Base-by-base conservation (phyloP, 2,888 invertebrate species). In the Brachynemurus nebulosus region DNA sequence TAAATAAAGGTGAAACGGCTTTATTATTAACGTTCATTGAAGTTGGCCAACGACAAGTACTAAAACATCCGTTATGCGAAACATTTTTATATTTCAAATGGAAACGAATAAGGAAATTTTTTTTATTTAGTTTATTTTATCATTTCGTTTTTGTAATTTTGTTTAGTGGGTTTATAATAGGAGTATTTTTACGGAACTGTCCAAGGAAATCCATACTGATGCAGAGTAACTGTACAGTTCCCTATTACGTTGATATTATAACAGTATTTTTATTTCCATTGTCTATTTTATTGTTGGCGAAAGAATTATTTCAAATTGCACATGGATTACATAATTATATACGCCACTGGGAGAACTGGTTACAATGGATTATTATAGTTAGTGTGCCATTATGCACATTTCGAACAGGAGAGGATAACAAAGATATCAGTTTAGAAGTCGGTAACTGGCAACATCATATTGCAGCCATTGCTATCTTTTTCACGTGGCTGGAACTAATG, bases 401-500 rank as follows among this genome's bases (percentile, higher is more conserved):
- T 40, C 59, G 57, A 1, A 52, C 50, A 8, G 50, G 52, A 2
- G 54, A 53, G 38, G 52, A 55, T 18, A 42, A 42, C 17, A 47
- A 47, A 18, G 49, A 60, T 19, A 53, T 64, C 14, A 50, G 54
- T 42, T 46, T 49, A 23, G 57, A 58, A 36, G 53, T 62, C 2
- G 54, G 71, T 1, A 60, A 70, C 36, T 86, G 86, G 85, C 84
- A 86, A 54, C 79, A 86, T 59, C 86, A 86, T 55, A 70, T 82
- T 1, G 86, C 85, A 1, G 86, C 86, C 8, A 65, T 84, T 12
- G 81, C 84, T 1, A 79, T 88, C 54, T 77, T 88, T 48, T 65
- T 86, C 42, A 79, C 83, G 30, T 89, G 88, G 88, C 60, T 86
- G 6, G 86, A 89, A 58, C 64, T 86, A 12, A 85, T 89, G 84